Conservation (phyloP, 2,797 vertebrate genomes). For the Oophaga sylvatica region DNA sequence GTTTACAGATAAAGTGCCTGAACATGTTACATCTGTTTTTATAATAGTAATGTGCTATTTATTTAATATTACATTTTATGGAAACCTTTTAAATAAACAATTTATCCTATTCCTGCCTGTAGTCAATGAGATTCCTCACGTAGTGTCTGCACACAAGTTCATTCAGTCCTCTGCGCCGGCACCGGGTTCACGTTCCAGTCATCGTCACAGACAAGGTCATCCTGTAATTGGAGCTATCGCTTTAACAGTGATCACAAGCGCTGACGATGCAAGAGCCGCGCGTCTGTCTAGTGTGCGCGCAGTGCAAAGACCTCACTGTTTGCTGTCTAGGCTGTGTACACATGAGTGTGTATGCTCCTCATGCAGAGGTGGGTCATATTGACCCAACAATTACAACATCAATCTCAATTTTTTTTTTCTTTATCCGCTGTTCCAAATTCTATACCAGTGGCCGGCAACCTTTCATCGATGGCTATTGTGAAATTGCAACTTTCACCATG, state of each 20-base stretch:
- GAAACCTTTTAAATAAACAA: conserved; percentile 40
- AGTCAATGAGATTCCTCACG: neutral
- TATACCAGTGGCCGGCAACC: neutral
- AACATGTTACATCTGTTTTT: conserved; percentile 15
- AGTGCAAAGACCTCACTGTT: conserved; percentile 13
- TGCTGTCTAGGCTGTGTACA: conserved; percentile 13
- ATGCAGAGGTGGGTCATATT: neutral
- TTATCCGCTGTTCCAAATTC: neutral
- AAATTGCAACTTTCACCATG: neutral
- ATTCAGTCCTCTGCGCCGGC: neutral
- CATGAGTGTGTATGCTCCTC: neutral
- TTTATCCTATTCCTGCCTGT: neutral
- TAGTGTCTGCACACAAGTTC: neutral
- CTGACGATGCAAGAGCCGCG: conserved; percentile 32
- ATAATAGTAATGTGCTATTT: neutral
- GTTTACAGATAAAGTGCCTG: neutral
- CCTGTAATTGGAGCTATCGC: neutral
- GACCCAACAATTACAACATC: neutral
- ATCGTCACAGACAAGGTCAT: neutral
- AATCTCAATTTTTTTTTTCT: no score
- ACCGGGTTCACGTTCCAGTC: neutral
- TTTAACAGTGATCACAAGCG: neutral
- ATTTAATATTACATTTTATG: conserved; percentile 3
- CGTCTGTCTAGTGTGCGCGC: neutral
- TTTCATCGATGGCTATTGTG: neutral